These are phyloP conservation scores for Temnothorax curvispinosus DNA, from an alignment of 1,140 invertebrate genomes.

Conservation along the genomic window DNA sequence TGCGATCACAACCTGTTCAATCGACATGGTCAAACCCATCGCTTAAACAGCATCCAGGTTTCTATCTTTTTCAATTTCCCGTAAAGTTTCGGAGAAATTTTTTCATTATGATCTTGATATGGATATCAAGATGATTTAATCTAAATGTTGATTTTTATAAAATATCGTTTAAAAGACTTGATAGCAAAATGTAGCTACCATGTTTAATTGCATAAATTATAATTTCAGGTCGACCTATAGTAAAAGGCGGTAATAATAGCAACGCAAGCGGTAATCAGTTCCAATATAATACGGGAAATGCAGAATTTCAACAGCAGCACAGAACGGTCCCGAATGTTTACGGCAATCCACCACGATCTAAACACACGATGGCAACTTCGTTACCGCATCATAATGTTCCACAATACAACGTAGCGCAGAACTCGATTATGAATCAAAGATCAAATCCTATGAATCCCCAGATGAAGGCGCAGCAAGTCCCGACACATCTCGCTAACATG, in stretches of 20 bases:
- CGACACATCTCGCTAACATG: conserved; percentile 81
- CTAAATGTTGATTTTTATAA: neutral
- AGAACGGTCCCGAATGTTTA: conserved; percentile 80
- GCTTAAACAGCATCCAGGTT: conserved; percentile 84
- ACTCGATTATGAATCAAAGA: conserved; percentile 81
- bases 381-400: conserved; percentile 81
- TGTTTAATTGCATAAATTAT: neutral
- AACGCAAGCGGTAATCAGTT: conserved; percentile 70
- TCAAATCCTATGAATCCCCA: conserved; percentile 82
- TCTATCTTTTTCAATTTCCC: neutral
- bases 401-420: conserved; percentile 80
- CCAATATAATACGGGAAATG: conserved; percentile 77
- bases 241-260: conserved; percentile 83
- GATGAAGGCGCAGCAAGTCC: conserved; percentile 81
- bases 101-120: neutral
- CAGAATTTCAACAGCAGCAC: conserved; percentile 81
- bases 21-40: conserved; percentile 78
- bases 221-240: conserved; percentile 86
- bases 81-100: neutral
- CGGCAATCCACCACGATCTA: conserved; percentile 79
- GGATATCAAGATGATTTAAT: neutral
- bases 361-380: conserved; percentile 80
- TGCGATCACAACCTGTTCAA: conserved; percentile 75
- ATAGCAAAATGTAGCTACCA: neutral
- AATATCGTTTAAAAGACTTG: neutral